Conservation (phyloP, 2,888 invertebrate genomes). For the Dromius quadrimaculatus region DNA sequence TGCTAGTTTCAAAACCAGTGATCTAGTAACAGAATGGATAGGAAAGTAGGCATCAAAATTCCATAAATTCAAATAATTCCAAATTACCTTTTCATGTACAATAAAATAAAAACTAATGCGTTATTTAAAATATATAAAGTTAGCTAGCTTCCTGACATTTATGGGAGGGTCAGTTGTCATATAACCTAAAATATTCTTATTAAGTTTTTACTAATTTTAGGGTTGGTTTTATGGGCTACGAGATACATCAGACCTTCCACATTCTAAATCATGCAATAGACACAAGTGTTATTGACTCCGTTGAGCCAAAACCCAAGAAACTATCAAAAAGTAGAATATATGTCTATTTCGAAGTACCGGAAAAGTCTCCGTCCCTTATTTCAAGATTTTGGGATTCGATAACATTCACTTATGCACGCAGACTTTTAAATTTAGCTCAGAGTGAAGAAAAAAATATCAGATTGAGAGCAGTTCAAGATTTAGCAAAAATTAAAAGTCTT, state of each 20-base stretch:
- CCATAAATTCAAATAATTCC: too few species aligned
- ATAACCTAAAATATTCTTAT: not conserved
- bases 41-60: too few species aligned
- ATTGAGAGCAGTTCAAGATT: slow-evolving; percentile 74
- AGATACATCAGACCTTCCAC: slow-evolving; percentile 61
- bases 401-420: slow-evolving; percentile 70
- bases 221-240: slow-evolving; percentile 60
- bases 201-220: slow-evolving; percentile 24
- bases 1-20: too few species aligned
- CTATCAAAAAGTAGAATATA: slow-evolving; percentile 42
- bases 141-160: not conserved
- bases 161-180: slow-evolving; percentile 12
- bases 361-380: slow-evolving; percentile 52
- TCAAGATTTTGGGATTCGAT: slow-evolving; percentile 58
- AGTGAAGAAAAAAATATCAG: slow-evolving; percentile 74
- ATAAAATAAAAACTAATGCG: not conserved
- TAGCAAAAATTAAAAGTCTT: slow-evolving; percentile 76
- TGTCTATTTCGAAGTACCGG: slow-evolving; percentile 42
- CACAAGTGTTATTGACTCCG: slow-evolving; percentile 61
- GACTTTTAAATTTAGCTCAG: slow-evolving; percentile 75
- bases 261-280: slow-evolving; percentile 62
- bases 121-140: not conserved
- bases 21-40: too few species aligned
- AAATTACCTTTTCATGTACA: not conserved
- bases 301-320: slow-evolving; percentile 57